Evolutionary conservation across 2,113 vertebrate genomes (phyloP).

Genomic region (Artemisiospiza belli): DNA sequence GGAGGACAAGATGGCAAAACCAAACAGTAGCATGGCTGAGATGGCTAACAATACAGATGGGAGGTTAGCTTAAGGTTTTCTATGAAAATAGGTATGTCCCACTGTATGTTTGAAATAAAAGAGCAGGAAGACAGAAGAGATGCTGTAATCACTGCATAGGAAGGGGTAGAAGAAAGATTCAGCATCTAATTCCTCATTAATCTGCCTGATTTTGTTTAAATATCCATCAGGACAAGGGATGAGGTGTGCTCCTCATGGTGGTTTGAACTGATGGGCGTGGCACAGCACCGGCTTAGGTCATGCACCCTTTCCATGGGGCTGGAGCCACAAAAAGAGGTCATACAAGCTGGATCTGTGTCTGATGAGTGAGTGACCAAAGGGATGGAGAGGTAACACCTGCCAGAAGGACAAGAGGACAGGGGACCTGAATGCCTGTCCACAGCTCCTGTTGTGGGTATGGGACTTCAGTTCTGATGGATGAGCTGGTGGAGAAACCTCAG

Average conservation of each 20-base stretch:
- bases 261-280: neutral
- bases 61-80: neutral
- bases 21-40: neutral
- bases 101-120: neutral
- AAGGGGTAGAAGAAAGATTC: neutral
- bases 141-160: neutral
- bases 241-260: neutral
- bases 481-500: neutral
- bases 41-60: neutral
- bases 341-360: neutral
- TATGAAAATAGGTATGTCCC: neutral
- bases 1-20: neutral
- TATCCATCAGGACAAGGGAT: fast-evolving
- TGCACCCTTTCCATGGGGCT: neutral
- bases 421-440: neutral
- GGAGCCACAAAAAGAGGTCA: neutral
- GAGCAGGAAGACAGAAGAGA: neutral
- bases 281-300: neutral
- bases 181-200: neutral
- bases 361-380: neutral
- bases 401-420: neutral
- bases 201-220: neutral
- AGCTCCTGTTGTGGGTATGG: neutral
- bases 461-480: neutral
- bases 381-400: neutral